These are phyloP conservation scores for Momotus momota DNA, from an alignment of 2,797 vertebrate species.

Conservation along the genomic window DNA sequence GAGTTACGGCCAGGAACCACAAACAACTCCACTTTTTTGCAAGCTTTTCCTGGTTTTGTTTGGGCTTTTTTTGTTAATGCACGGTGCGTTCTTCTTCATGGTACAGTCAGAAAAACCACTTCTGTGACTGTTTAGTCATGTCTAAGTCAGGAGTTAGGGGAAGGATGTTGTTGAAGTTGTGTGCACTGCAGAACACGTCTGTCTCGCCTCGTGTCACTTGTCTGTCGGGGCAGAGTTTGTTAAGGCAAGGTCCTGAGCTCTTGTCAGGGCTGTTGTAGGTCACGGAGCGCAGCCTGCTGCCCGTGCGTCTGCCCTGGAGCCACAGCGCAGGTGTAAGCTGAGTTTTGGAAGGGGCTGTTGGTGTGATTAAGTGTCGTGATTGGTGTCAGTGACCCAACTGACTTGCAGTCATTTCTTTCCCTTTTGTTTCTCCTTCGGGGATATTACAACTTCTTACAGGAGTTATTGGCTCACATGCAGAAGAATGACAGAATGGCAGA, in stretches of 20 bases:
- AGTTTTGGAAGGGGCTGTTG: background rate
- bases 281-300: background rate
- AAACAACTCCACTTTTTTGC: background rate
- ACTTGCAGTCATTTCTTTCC: background rate
- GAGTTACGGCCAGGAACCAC: background rate
- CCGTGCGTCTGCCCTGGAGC: rapidly evolving
- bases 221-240: background rate
- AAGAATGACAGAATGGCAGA: background rate
- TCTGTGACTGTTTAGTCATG: background rate
- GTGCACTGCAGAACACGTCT: background rate
- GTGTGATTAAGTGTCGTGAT: background rate
- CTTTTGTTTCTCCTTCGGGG: background rate
- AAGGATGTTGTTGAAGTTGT: background rate
- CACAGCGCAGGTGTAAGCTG: background rate
- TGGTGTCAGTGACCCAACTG: background rate
- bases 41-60: background rate
- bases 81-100: background rate
- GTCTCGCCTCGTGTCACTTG: rapidly evolving
- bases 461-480: background rate
- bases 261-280: rapidly evolving
- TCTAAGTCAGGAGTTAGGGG: background rate
- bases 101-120: background rate
- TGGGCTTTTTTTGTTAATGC: background rate
- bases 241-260: background rate
- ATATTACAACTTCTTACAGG: background rate